These are phyloP conservation scores for Lasioglossum leucozonium DNA, from an alignment of 2,888 invertebrate genomes.

Conservation along the genomic window DNA sequence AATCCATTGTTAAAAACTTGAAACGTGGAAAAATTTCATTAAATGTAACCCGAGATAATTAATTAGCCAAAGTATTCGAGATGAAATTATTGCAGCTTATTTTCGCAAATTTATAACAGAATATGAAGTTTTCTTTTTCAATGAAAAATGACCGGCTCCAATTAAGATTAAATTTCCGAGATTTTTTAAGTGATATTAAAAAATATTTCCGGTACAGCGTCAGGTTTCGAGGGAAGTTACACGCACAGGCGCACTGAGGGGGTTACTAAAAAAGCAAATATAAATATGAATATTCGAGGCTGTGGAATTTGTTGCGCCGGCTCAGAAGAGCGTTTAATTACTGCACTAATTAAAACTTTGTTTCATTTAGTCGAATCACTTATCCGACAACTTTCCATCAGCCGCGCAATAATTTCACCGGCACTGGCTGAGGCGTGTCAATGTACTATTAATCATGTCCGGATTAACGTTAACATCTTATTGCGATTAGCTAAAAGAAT, in stretches of 20 bases:
- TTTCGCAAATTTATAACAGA: not conserved
- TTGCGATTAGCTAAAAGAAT: not conserved
- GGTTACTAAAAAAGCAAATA: conserved; percentile 9
- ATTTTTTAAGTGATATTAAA: not conserved
- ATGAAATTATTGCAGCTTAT: not conserved
- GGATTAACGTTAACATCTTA: conserved; percentile 39
- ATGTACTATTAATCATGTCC: conserved; percentile 35
- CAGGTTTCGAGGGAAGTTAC: not conserved
- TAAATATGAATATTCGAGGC: conserved; percentile 11
- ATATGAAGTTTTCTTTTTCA: not conserved
- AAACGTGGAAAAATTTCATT: not conserved
- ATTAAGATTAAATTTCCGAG: not conserved
- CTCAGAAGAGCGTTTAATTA: conserved; percentile 39
- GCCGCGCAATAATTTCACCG: conserved; percentile 24
- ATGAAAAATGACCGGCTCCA: not conserved
- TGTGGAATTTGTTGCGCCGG: conserved; percentile 17
- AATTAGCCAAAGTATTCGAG: not conserved
- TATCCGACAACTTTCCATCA: conserved; percentile 25
- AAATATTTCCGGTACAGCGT: not conserved
- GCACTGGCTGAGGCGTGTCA: not conserved
- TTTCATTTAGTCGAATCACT: conserved; percentile 49
- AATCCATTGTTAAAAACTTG: not conserved
- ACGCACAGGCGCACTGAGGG: not conserved
- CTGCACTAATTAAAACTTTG: conserved; percentile 53
- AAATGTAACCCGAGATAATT: not conserved